A percentile compares a stretch with the other conserved stretches of the same genome.
These are phyloP conservation scores for Chascanopsetta lugubris DNA, from an alignment of 2,113 vertebrate species.

Conservation along the genomic window DNA sequence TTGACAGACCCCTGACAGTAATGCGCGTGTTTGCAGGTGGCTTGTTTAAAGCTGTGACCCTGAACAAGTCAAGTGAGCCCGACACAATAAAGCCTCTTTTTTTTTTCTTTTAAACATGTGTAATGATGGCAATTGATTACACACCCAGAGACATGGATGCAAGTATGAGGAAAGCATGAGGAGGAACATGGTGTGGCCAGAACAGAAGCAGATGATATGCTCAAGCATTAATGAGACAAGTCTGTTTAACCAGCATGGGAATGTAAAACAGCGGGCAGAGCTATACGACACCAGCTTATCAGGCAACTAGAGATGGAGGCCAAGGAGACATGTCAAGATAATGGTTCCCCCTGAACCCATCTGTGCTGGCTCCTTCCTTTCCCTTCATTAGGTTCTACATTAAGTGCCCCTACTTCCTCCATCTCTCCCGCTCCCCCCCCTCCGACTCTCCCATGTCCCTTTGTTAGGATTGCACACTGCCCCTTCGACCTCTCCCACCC, in stretches of 20 bases:
- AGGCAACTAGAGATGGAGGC: slow-evolving; percentile 69
- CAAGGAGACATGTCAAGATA: slow-evolving; percentile 56
- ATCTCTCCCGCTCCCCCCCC: slow-evolving; percentile 39
- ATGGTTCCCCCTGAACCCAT: slow-evolving; percentile 43
- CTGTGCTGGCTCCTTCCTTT: slow-evolving; percentile 45
- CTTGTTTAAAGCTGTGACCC: slow-evolving; percentile 39
- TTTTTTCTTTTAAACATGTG: slow-evolving; percentile 34
- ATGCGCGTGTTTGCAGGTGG: slow-evolving; percentile 31
- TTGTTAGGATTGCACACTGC: slow-evolving; percentile 70
- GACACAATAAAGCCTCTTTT: no score
- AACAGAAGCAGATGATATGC: slow-evolving; percentile 63
- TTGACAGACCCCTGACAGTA: slow-evolving; percentile 49
- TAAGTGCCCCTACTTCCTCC: slow-evolving; percentile 52
- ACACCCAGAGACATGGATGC: slow-evolving; percentile 49
- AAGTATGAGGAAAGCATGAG: slow-evolving; percentile 59
- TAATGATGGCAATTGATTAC: slow-evolving; percentile 17
- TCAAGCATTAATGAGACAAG: slow-evolving; percentile 49
- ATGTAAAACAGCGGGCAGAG: slow-evolving; percentile 47
- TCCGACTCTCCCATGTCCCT: no score
- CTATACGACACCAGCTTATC: slow-evolving; percentile 66
- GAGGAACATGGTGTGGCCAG: slow-evolving; percentile 39
- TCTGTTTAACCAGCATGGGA: slow-evolving; percentile 13
- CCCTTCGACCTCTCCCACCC: slow-evolving; percentile 76
- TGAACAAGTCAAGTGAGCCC: slow-evolving; percentile 38
- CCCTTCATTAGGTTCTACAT: slow-evolving; percentile 68